Evolutionary conservation across 30 jellyfish, hydroid and myxozoan species (phyloP).

Genomic region (Sanderia malayensis): DNA sequence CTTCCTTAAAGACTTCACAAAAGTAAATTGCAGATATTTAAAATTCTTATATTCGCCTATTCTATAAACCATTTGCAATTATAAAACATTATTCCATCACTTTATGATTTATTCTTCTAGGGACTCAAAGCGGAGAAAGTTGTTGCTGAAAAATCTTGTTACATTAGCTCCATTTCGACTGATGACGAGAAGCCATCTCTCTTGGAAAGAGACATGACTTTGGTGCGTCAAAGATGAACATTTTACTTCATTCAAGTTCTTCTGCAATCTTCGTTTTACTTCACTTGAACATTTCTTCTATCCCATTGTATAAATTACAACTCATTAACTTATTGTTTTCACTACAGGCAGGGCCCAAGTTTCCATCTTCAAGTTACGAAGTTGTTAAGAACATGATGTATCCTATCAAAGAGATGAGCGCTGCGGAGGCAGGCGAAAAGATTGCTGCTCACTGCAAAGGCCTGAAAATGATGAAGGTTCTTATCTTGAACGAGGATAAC

Average conservation of each 20-base stretch:
- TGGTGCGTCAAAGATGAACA: too few relatives aligned
- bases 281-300: background rate
- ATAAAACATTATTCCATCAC: background rate
- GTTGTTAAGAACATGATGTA: background rate
- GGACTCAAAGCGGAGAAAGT: background rate
- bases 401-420: conserved; percentile 5
- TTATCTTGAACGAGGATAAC: background rate
- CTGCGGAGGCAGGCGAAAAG: conserved; percentile 4
- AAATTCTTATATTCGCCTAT: too few relatives aligned
- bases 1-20: conserved; percentile 35
- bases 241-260: too few relatives aligned
- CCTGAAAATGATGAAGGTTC: conserved; percentile 8
- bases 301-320: too few relatives aligned
- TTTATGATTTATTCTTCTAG: background rate
- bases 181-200: background rate
- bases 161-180: background rate
- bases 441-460: conserved; percentile 26
- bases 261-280: too few relatives aligned
- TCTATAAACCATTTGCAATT: background rate
- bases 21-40: too few relatives aligned
- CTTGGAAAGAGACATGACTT: background rate
- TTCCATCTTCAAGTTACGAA: conserved; percentile 1
- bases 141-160: background rate
- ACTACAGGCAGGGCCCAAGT: background rate
- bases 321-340: background rate